Base-by-base conservation (phyloP, 2,797 vertebrate genomes). In the Hapalemur alaotrensis region DNA sequence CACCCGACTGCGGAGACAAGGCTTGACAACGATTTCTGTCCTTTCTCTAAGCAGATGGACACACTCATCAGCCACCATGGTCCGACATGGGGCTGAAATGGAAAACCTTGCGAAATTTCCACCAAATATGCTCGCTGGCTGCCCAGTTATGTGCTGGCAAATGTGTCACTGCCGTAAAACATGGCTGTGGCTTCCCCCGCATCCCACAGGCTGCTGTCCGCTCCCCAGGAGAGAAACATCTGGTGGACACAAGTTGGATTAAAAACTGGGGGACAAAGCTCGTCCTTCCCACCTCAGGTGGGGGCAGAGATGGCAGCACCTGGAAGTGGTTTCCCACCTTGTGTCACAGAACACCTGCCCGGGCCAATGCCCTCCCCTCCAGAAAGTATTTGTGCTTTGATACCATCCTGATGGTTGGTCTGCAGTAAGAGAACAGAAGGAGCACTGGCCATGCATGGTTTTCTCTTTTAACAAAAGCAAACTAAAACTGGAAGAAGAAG, bases 321-420 rank as follows among this genome's bases (percentile, higher is more conserved):
- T 38, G 17, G 35, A 57, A 50, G 67, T 22, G 81, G 70, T 23
- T 28, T 30, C 41, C 84, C 72, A 23, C 30, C 35, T 20, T 1
- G 15, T 30, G 35, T 78, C 85, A 76, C 84, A 94, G 86, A 61
- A 11, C 2, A 59, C 82, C n/a, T 82, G 61, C 41, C 92, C 14
- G 18, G 69, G 41, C 83, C 57, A 17, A 57, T 43, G 15, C 65
- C 50, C 72, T 84, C 85, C 89, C 95, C 89, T 96, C 95, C 28
- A 13, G 7, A 3, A 35, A 79, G 59, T 83, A 17, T 70, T 97
- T 98, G 98, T 97, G 98, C 98, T 98, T 98, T 97, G 95, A 89
- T 57, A 87, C 92, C 96, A 94, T 75, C 96, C 96, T 95, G 38
- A 57, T 59, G 63, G 86, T 63, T 54, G 7, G 72, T 81, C 67